Base-by-base conservation (phyloP, 2,888 invertebrate species). In the Drosophila putrida region DNA sequence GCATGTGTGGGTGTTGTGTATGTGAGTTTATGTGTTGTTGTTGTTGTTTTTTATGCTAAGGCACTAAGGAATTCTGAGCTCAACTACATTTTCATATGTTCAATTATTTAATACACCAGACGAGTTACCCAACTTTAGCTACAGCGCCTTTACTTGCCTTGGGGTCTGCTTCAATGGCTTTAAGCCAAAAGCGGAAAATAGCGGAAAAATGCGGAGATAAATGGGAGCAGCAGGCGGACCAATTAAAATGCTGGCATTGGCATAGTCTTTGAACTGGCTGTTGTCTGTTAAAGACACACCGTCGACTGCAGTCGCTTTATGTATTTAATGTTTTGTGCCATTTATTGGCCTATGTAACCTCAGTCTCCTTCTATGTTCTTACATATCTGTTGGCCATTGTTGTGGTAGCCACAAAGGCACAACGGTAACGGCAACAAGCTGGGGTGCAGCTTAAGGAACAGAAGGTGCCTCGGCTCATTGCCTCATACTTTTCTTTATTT, bases 21-120 rank as follows among this genome's bases (percentile, higher is more conserved):
- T 49, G 36, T 47, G 43, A 4, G 38, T 33, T n/a, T 36, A 20
- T 8, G 39, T 47, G 10, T 49, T 53, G 10, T 6, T 71, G 49
- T 59, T 49, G 55, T 35, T 55, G 33, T 36, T 25, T 35, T 28
- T 44, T 44, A 28, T n/a, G 36, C 31, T 51, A 38, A 46, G 49
- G 57, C 64, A 80, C 78, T 61, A 62, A 80, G 87, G 84, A 87
- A 81, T 78, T 66, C 72, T 47, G 49, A 27, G 61, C 67, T 70
- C 76, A 65, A 67, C 75, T 71, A 80, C 69, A 84, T 75, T 72
- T 83, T 79, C 82, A 82, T 79, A 75, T 71, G 71, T 43, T 83
- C 80, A 85, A 88, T 83, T 82, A 83, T 88, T 87, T 71, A 87
- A 82, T 75, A 78, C 67, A 59, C 63, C 51, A 72, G 67, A 51